phyloP scores from a whole-genome alignment of 2,113 vertebrate genomes.

The Phasianus colchicus region DNA sequence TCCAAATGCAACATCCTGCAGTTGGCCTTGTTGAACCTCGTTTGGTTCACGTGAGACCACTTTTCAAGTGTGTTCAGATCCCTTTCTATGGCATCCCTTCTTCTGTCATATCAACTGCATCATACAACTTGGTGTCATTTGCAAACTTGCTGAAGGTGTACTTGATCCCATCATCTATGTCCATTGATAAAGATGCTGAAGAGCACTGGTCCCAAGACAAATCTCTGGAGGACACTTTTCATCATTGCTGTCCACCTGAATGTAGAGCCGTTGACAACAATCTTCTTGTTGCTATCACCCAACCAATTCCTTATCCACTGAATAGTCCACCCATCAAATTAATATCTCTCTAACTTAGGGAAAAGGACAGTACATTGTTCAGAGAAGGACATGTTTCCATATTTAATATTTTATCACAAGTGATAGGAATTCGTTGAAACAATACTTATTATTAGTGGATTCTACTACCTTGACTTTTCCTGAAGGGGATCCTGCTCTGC shows the following conservation, averaged over 20 bases:
- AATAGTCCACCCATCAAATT: not conserved
- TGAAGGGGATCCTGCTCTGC: not conserved
- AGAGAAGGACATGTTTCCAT: not conserved
- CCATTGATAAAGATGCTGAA: no score
- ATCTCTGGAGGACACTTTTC: no score
- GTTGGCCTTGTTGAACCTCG: not conserved
- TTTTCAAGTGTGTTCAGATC: not conserved
- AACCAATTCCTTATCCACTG: not conserved
- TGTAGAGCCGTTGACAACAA: not conserved
- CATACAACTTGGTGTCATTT: not conserved
- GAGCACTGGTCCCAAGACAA: not conserved
- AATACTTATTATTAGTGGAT: not conserved
- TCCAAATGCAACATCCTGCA: not conserved
- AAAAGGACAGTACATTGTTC: not conserved
- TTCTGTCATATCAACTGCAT: not conserved
- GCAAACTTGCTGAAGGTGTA: no score
- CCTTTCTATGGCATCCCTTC: not conserved
- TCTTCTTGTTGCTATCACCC: not conserved
- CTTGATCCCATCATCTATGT: no score
- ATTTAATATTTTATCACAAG: not conserved
- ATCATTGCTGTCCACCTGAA: not conserved
- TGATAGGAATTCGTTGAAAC: not conserved
- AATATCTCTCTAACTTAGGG: not conserved
- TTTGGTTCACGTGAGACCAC: not conserved
- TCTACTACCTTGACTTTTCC: not conserved